Conservation (phyloP, 1,140 invertebrate genomes). For the Orussus abietinus region DNA sequence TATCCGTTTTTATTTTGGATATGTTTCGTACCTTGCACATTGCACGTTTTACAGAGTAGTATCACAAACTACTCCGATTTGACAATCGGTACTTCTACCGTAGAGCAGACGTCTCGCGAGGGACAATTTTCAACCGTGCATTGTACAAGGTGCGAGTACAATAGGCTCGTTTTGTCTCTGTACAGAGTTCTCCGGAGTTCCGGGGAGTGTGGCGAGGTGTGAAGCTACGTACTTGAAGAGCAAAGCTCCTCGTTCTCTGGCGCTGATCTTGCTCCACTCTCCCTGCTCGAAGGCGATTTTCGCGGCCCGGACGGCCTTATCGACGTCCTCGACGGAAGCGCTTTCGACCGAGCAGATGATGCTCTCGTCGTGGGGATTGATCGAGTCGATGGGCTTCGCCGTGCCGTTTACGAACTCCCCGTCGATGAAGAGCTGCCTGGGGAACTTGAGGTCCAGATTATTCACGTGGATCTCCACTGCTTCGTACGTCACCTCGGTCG, state of each 20-base stretch:
- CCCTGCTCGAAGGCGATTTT: constrained; percentile 83
- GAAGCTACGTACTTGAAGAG: constrained; percentile 61
- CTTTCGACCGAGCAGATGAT: constrained; percentile 72
- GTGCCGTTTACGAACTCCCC: constrained; percentile 83
- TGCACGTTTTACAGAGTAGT: too few species aligned
- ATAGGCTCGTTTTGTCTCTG: too few species aligned
- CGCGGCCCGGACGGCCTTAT: constrained; percentile 81
- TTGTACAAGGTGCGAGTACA: too few species aligned
- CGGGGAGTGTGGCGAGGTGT: too few species aligned
- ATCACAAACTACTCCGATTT: too few species aligned
- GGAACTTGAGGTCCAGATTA: constrained; percentile 79
- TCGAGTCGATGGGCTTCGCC: constrained; percentile 59
- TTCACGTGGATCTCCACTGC: constrained; percentile 75
- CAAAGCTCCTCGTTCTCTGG: constrained; percentile 73
- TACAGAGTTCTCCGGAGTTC: too few species aligned
- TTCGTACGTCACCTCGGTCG: constrained; percentile 63
- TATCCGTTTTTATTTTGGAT: too few species aligned
- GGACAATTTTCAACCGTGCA: too few species aligned
- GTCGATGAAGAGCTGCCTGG: constrained; percentile 87
- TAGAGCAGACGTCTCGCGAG: too few species aligned
- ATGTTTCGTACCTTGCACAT: too few species aligned
- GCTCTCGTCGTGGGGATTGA: constrained; percentile 85
- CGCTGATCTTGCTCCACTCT: constrained; percentile 84
- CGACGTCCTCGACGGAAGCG: constrained; percentile 75
- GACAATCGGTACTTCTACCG: too few species aligned